These are phyloP conservation scores for Petrocephalus zakoni DNA, from an alignment of 2,113 vertebrate genomes.

Conservation along the genomic window DNA sequence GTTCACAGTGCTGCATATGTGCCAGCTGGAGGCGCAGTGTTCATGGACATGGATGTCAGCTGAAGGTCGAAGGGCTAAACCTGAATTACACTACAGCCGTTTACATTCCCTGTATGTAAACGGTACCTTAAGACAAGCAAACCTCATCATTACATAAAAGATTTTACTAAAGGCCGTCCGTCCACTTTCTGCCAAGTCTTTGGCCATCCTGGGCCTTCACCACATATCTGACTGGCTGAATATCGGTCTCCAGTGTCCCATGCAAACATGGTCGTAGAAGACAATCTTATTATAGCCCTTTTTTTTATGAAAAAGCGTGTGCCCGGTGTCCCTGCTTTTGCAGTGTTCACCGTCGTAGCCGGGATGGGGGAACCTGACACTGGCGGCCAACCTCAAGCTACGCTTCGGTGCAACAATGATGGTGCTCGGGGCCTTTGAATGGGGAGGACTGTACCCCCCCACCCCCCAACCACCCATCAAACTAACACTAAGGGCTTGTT, in stretches of 20 bases:
- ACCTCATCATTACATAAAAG: not conserved
- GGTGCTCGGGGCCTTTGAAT: not conserved
- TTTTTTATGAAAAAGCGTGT: no score
- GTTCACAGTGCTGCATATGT: not conserved
- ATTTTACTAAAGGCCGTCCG: not conserved
- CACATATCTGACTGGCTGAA: not conserved
- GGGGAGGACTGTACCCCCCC: not conserved
- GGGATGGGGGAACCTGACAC: not conserved
- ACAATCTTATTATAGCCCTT: not conserved
- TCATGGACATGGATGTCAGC: not conserved
- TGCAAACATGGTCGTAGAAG: no score
- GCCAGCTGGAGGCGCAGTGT: not conserved
- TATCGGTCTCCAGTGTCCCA: not conserved
- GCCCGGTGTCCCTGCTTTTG: not conserved
- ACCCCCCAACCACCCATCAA: not conserved
- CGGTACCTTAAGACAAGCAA: not conserved
- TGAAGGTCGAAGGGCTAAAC: not conserved
- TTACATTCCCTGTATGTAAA: not conserved
- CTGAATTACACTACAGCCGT: not conserved
- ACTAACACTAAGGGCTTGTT: not conserved
- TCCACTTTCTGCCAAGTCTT: not conserved
- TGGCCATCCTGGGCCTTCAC: not conserved
- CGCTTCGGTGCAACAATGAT: not conserved
- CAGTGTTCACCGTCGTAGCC: not conserved
- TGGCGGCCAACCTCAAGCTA: not conserved